Evolutionary conservation across 2,113 vertebrate species (phyloP).

Genomic region (Indicator indicator): DNA sequence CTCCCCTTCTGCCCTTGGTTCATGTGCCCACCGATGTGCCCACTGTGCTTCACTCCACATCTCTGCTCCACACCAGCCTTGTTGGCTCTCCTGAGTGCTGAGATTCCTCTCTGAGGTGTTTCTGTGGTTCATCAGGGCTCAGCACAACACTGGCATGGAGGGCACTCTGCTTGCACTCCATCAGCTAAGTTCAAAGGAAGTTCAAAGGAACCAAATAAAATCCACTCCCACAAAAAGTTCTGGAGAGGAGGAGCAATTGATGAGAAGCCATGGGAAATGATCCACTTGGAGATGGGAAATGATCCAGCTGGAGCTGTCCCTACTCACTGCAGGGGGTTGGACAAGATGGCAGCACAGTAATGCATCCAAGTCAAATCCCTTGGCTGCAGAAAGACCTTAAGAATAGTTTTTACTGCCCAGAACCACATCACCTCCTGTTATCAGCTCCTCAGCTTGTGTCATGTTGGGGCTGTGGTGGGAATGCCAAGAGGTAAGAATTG

Average conservation of each 20-base stretch:
- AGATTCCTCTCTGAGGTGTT: background rate
- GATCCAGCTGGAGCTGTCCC: too few species aligned
- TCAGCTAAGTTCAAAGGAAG: background rate
- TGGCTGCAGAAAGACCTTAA: background rate
- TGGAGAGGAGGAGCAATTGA: rapidly evolving
- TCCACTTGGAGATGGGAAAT: too few species aligned
- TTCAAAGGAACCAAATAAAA: background rate
- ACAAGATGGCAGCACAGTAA: background rate
- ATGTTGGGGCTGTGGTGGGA: background rate
- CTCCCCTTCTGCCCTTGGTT: background rate
- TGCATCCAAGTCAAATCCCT: background rate
- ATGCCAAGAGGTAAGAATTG: background rate
- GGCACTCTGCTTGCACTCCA: background rate
- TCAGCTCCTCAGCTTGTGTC: background rate
- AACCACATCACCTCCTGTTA: background rate
- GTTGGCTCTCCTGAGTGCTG: background rate
- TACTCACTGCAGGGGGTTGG: too few species aligned
- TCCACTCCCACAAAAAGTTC: background rate
- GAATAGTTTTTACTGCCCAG: background rate
- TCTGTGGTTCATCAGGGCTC: background rate
- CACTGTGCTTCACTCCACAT: background rate
- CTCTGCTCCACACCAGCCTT: background rate
- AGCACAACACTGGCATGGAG: background rate
- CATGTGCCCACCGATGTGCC: too few species aligned
- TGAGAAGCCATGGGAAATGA: background rate